Evolutionary conservation across 1,140 invertebrate genomes (phyloP).

Genomic region (Geopemphigus sp.): DNA sequence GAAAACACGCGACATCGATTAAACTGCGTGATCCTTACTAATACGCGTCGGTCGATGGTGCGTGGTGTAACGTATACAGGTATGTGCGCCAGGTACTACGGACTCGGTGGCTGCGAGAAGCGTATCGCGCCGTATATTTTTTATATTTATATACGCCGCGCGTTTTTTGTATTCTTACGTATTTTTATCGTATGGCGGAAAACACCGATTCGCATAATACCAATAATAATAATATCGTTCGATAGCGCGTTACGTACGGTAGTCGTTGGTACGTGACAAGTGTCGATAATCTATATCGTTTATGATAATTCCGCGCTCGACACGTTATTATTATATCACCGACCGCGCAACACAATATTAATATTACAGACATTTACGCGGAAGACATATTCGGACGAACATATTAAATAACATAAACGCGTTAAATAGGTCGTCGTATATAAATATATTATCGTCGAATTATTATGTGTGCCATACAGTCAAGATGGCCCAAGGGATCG

Average conservation of each 20-base stretch:
- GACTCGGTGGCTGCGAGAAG: too few relatives aligned
- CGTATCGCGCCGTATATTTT: too few relatives aligned
- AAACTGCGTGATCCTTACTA: too few relatives aligned
- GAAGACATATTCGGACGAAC: background rate
- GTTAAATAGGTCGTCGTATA: background rate
- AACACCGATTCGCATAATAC: constrained; percentile 15
- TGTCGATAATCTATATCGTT: background rate
- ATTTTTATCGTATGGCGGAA: background rate
- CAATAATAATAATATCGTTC: constrained; percentile 8
- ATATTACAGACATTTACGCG: background rate
- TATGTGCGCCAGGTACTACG: too few relatives aligned
- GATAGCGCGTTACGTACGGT: constrained; percentile 15
- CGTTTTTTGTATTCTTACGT: too few relatives aligned
- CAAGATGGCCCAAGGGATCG: too few relatives aligned
- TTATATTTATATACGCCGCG: too few relatives aligned
- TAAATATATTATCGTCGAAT: background rate
- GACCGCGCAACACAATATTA: background rate
- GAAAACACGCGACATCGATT: too few relatives aligned
- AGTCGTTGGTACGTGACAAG: constrained; percentile 16
- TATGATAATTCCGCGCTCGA: constrained; percentile 12
- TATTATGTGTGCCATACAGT: too few relatives aligned
- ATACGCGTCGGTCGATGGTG: too few relatives aligned
- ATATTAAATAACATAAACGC: background rate
- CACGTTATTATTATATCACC: background rate
- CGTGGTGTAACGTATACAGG: too few relatives aligned